Evolutionary conservation across 2,797 vertebrate genomes (phyloP), one percentile per base, ranked within the genome.

Genomic region (Aldrovandia affinis): DNA sequence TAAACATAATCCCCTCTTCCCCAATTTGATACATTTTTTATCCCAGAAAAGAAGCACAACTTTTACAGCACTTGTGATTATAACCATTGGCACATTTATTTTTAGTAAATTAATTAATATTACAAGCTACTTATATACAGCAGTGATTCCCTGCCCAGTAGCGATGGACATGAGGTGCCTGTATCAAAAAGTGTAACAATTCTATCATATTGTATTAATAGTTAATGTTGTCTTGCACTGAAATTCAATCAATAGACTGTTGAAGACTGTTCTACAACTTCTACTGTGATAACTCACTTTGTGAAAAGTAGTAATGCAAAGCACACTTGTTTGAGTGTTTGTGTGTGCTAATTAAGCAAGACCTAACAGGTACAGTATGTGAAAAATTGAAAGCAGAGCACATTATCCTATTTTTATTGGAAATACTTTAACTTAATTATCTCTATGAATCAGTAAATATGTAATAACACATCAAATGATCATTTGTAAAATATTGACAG

Each of bases 61-160:
- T 50, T 50, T 12, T 50, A 12, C 47, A 50, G 47, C 65, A 70
- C 30, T 39, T 70, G 65, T 36, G 65, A 70, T 70, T 70, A 70
- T 70, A 36, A 12, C 33, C 30, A 36, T 20, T 39, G 65, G 10
- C 65, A 70, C 30, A 70, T 70, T 70, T 70, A 70, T 70, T 50
- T 50, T 5, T 6, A 50, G 47, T 70, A n/a, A 70, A 68, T 30
- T 70, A 70, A 70, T 70, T 36, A 70, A 70, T 10, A 70, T 36
- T 36, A 70, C 65, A 70, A 18, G 30, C 65, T 70, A 70, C 65
- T 70, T 28, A 70, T 28, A 70, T 28, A 68, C 65, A 70, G 65
- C 65, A 70, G 10, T 39, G 33, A 15, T 39, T 70, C 33, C 33
- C 65, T 18, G 15, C 33, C 33, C 30, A 28, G 33, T 50, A 50